These are phyloP conservation scores for Xestia sexstrigata DNA, from an alignment of 2,888 invertebrate species.

Conservation along the genomic window DNA sequence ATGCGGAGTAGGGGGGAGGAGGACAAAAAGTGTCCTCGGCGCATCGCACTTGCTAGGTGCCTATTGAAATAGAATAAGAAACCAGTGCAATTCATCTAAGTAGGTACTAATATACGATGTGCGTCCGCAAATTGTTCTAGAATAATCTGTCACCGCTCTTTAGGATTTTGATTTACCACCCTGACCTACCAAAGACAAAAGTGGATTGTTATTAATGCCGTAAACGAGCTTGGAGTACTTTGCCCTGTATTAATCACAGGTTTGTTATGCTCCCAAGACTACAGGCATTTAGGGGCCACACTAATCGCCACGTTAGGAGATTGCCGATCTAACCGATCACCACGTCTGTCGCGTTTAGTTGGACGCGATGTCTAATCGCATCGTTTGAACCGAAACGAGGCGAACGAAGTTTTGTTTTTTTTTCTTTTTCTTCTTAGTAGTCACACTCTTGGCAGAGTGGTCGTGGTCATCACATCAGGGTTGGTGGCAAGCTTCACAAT, in stretches of 20 bases:
- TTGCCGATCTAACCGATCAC: not conserved
- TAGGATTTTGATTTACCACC: no score
- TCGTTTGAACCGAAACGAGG: not conserved
- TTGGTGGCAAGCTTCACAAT: no score
- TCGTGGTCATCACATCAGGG: no score
- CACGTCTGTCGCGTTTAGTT: not conserved
- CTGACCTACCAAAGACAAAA: no score
- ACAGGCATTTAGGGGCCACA: not conserved
- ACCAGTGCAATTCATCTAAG: not conserved
- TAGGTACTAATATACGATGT: no score
- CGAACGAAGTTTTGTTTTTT: not conserved
- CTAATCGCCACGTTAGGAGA: not conserved
- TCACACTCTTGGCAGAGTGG: no score
- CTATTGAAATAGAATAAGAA: conserved; percentile 20
- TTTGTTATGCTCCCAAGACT: not conserved
- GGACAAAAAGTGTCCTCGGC: conserved; percentile 67
- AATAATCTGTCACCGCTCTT: no score
- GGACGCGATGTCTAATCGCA: no score
- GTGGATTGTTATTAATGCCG: no score
- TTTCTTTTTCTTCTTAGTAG: no score
- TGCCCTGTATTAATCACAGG: not conserved
- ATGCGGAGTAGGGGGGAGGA: conserved; percentile 35
- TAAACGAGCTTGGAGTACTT: no score
- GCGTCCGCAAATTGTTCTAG: no score
- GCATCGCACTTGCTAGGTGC: conserved; percentile 56